Evolutionary conservation across 2,888 invertebrate genomes (phyloP).

Genomic region (Noctua janthina): DNA sequence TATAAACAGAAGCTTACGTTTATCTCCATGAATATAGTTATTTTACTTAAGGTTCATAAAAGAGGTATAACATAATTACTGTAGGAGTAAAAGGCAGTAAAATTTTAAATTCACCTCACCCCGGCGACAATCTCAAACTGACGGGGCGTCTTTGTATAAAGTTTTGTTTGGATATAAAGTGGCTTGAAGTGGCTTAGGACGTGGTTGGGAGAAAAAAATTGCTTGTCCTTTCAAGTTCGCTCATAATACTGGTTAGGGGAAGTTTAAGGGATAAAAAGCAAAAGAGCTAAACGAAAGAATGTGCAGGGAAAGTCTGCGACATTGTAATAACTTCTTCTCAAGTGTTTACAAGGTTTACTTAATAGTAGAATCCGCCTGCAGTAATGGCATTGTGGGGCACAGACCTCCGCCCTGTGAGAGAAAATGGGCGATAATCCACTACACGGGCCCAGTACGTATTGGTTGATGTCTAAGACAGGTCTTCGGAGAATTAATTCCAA

Average conservation of each 20-base stretch:
- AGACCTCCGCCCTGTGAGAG: neutral
- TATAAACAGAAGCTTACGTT: constrained; percentile 27
- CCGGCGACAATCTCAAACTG: constrained; percentile 76
- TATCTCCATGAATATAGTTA: constrained; percentile 21
- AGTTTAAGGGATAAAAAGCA: constrained; percentile 13
- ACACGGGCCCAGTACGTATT: neutral
- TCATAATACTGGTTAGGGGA: constrained; percentile 36
- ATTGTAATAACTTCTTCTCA: neutral
- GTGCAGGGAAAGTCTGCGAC: neutral
- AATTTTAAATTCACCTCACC: constrained; percentile 75
- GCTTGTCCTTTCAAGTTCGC: constrained; percentile 11
- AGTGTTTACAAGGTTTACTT: neutral
- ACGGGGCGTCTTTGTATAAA: constrained; percentile 75
- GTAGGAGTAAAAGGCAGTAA: constrained; percentile 57
- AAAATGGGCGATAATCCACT: neutral
- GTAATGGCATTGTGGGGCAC: neutral
- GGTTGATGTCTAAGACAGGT: neutral
- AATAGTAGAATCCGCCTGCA: neutral
- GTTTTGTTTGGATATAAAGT: constrained; percentile 68
- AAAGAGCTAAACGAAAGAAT: constrained; percentile 21
- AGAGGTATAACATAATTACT: constrained; percentile 49
- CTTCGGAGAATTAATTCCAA: neutral
- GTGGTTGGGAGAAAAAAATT: constrained; percentile 18
- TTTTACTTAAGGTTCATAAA: constrained; percentile 34
- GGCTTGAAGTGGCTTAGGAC: constrained; percentile 65